phyloP scores from a whole-genome alignment of 2,888 invertebrate genomes.

The Brenthis ino region DNA sequence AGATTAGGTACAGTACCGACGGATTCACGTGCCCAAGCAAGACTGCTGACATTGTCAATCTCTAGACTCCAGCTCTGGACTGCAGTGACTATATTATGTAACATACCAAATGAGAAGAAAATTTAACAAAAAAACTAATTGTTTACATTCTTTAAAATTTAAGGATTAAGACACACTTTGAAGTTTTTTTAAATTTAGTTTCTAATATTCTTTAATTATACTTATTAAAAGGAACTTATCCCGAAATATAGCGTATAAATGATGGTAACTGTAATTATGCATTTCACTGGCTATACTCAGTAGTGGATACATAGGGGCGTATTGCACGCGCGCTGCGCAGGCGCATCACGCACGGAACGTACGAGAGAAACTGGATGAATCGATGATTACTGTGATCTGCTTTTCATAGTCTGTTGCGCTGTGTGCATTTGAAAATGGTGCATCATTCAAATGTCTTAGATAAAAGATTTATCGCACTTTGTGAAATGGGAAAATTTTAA shows the following conservation, averaged over 20 bases:
- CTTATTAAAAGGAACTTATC: background rate
- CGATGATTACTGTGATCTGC: constrained; percentile 11
- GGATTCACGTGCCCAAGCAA: too few species aligned
- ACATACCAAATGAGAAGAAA: background rate
- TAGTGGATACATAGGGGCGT: too few species aligned
- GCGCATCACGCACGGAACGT: constrained; percentile 16
- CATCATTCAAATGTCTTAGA: too few species aligned
- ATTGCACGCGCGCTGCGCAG: background rate
- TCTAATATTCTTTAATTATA: background rate
- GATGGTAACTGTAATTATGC: constrained; percentile 1
- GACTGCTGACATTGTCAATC: too few species aligned
- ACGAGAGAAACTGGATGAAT: constrained; percentile 13
- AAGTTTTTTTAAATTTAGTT: background rate
- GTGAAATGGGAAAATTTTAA: too few species aligned
- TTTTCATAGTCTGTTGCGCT: constrained; percentile 16
- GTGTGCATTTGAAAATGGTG: background rate
- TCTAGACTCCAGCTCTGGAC: too few species aligned
- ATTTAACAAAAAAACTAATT: background rate
- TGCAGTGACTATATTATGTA: too few species aligned
- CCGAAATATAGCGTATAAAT: background rate
- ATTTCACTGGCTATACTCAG: background rate
- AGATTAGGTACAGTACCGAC: too few species aligned
- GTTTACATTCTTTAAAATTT: too few species aligned
- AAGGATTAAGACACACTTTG: too few species aligned
- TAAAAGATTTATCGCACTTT: too few species aligned